Evolutionary conservation across 1,140 invertebrate genomes (phyloP), one percentile per base, ranked within the genome.

Genomic region (Scylla paramamosain): DNA sequence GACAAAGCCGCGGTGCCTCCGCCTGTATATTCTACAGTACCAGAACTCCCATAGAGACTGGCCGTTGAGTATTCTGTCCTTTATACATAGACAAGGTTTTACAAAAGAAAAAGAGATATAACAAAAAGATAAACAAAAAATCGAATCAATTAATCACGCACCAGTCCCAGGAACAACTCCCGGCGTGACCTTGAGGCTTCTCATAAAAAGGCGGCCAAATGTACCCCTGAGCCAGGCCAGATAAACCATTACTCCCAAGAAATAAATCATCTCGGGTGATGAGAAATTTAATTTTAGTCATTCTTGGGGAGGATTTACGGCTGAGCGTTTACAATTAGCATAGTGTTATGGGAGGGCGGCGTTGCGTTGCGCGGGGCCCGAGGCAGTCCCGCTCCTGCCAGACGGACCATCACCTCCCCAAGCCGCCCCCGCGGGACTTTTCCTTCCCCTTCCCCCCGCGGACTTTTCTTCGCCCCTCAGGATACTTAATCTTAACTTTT

Each of bases 201-300:
- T 77, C n/a, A 77, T 77, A 77, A 77, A 77, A 77, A 77, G 67
- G 67, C 67, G 25, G 20, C 59, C 83, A 28, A 84, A 84, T 45
- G 59, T 83, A 92, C 4, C 67, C 48, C 45, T 39, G 83, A 45
- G 31, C 83, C 67, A 39, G 77, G 31, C n/a, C 16, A 28, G 39
- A 87, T 86, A 46, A 93, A 52, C 92, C 77, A 84, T 93, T 84
- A 39, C 92, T 45, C 14, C 32, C 16, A 3, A 48, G 46, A 84
- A 45, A 93, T 93, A 93, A 93, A 93, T 93, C 92, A 93, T 93
- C 82, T 16, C 92, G 25, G 46, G 39, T 45, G 92, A 86, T 93
- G 83, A 93, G 92, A 93, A 93, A 93, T 93, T 93, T 86, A 93
- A 93, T 93, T 93, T 93, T 45, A 48, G 92, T 86, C 32, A 84